Percentiles rank a stretch among this genome's conserved stretches.
Conservation (phyloP, 2,113 vertebrate genomes). For the Silurus asotus region DNA sequence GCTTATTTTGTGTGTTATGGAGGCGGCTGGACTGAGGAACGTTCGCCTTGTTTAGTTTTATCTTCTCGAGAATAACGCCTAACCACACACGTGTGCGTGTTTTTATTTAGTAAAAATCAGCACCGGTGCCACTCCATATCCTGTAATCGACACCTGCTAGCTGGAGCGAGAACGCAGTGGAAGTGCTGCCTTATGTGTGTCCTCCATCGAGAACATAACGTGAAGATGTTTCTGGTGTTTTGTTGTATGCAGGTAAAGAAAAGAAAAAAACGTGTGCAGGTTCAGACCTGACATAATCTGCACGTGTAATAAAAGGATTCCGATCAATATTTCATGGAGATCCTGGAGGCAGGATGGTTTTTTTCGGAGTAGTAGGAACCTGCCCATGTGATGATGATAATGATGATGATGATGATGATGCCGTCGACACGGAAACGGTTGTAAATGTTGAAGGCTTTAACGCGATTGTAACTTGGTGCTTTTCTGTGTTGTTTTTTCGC, state of each 20-base stretch:
- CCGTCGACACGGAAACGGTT: not conserved
- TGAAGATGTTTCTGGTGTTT: slow-evolving; percentile 33
- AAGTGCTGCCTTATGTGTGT: slow-evolving; percentile 23
- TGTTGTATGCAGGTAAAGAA: slow-evolving; percentile 35
- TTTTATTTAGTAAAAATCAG: slow-evolving; percentile 23
- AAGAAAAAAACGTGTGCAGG: slow-evolving; percentile 32
- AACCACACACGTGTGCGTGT: not conserved
- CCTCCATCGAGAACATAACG: not conserved
- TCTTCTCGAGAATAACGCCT: not conserved
- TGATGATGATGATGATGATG: not conserved
- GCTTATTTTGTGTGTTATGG: slow-evolving; percentile 23
- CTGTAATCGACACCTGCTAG: slow-evolving; percentile 20
- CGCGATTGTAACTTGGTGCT: slow-evolving; percentile 17
- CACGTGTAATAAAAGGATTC: slow-evolving; percentile 51
- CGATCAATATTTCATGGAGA: slow-evolving; percentile 33
- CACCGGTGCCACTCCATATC: slow-evolving; percentile 23
- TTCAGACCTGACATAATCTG: slow-evolving; percentile 53
- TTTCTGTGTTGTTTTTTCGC: slow-evolving; percentile 15
- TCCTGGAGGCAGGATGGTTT: slow-evolving; percentile 40
- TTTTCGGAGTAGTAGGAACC: not conserved
- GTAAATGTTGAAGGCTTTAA: slow-evolving; percentile 21
- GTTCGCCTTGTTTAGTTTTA: not conserved
- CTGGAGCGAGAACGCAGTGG: slow-evolving; percentile 7
- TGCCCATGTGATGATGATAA: not conserved
- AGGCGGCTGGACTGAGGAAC: not conserved